phyloP scores from a whole-genome alignment of 2,797 vertebrate genomes.

The Lepus townsendii region DNA sequence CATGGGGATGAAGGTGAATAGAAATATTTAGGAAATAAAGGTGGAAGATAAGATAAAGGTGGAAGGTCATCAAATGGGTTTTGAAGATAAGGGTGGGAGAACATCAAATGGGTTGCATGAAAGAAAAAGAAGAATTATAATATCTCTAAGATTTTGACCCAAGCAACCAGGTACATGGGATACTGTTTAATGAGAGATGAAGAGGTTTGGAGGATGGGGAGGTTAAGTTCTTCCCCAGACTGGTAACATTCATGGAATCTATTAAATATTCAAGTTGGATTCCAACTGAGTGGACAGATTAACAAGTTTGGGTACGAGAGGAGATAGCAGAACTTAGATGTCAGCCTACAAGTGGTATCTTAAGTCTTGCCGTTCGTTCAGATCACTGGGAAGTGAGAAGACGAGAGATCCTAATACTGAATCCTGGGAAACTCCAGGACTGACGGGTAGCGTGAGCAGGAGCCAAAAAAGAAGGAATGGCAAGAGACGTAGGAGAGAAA shows the following conservation, averaged over 20 bases:
- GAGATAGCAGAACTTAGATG: background rate
- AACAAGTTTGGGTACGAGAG: background rate
- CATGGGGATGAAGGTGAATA: background rate
- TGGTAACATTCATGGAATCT: background rate
- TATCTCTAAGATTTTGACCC: background rate
- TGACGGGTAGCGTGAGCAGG: background rate
- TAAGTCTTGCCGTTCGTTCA: background rate
- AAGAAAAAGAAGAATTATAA: constrained; percentile 13
- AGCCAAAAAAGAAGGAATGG: background rate
- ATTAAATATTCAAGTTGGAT: background rate
- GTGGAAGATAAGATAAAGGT: background rate
- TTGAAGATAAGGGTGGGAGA: too few relatives aligned
- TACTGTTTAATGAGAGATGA: background rate
- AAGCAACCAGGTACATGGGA: background rate
- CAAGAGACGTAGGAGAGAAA: background rate
- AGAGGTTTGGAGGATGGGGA: background rate
- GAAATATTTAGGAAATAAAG: background rate
- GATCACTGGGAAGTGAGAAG: background rate
- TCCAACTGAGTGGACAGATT: background rate
- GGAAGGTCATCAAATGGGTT: background rate
- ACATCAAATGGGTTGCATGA: background rate
- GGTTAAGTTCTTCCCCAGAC: background rate
- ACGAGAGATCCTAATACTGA: background rate
- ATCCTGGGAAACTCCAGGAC: background rate
- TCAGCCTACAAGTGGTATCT: background rate